Evolutionary conservation across 2,797 vertebrate genomes (phyloP), one percentile per base, ranked within the genome.

Genomic region (Pangasius mekongensis): DNA sequence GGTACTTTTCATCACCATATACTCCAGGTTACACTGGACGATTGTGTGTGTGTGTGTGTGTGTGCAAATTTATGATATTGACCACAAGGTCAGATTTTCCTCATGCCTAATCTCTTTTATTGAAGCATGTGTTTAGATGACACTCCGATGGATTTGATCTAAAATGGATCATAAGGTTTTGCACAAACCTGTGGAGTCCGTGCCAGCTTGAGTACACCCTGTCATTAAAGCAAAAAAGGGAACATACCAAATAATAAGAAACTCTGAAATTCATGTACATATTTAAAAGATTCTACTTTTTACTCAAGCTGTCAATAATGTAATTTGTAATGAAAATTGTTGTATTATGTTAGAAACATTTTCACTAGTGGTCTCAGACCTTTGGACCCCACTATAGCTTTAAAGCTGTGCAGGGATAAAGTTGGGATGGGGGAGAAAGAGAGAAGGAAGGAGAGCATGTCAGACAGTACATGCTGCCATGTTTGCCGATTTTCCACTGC

Each of bases 1-100:
- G 89, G 89, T 81, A 89, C 74, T 89, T 89, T 88, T 91, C 85
- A 87, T 90, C 85, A 83, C 67, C 60, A 89, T 54, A 88, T 76
- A 69, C 66, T 81, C 84, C 83, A 86, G 86, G 87, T 89, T 84
- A 86, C 78, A 89, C 80, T 84, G 84, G 67, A 6, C n/a, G 52
- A 89, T 86, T 52, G 52, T 56, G 49, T 27, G 7, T 66, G 43
- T 76, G 14, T 64, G 83, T 66, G 62, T 76, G 67, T 24, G 33
- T 67, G 58, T 60, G 58, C 39, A 39, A 18, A 22, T 27, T 64
- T 64, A 10, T 27, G 39, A 74, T 47, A 47, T 27, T 27, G 73
- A 27, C 24, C 3, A 74, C 27, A 0, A 62, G 1, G 4, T 60
- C 58, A 60, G 58, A 60, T 62, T 62, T 62, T 24, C 60, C 60